phyloP scores from a whole-genome alignment of 2,888 invertebrate species.

The Drosophila affinis region DNA sequence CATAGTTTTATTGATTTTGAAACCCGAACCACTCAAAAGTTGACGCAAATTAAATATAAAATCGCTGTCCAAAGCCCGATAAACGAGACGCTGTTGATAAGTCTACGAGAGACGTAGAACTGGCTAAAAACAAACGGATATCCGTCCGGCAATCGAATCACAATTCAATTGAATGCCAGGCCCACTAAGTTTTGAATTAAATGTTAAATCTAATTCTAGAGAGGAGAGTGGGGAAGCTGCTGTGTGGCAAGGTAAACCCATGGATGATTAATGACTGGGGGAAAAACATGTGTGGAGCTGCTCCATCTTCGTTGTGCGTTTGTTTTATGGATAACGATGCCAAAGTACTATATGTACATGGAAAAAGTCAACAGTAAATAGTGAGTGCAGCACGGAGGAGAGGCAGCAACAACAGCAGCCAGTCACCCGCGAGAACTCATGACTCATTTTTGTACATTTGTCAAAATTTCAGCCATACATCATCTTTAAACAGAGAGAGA shows the following conservation, averaged over 20 bases:
- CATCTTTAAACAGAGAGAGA: constrained; percentile 75
- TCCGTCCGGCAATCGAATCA: constrained; percentile 9
- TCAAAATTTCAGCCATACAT: constrained; percentile 80
- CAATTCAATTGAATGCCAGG: not conserved
- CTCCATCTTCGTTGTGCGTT: constrained; percentile 54
- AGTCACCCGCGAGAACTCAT: constrained; percentile 65
- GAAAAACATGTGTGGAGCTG: constrained; percentile 66
- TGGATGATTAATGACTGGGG: constrained; percentile 60
- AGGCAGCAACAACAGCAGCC: constrained; percentile 36
- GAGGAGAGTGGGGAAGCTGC: not conserved
- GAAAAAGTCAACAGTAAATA: constrained; percentile 75
- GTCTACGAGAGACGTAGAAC: constrained; percentile 55
- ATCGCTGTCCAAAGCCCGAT: constrained; percentile 53
- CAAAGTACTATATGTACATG: constrained; percentile 56
- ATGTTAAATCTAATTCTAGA: not conserved
- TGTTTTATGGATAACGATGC: constrained; percentile 66
- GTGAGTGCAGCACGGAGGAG: constrained; percentile 14
- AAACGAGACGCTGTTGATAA: constrained; percentile 64
- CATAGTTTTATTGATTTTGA: constrained; percentile 51
- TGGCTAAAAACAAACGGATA: constrained; percentile 6
- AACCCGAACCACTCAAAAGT: constrained; percentile 2
- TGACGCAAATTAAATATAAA: not conserved
- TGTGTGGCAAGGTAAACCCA: constrained; percentile 58
- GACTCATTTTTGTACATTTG: constrained; percentile 82
- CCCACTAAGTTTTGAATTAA: not conserved